Evolutionary conservation across 1,140 invertebrate genomes (phyloP).

Genomic region (Tribolium madens): DNA sequence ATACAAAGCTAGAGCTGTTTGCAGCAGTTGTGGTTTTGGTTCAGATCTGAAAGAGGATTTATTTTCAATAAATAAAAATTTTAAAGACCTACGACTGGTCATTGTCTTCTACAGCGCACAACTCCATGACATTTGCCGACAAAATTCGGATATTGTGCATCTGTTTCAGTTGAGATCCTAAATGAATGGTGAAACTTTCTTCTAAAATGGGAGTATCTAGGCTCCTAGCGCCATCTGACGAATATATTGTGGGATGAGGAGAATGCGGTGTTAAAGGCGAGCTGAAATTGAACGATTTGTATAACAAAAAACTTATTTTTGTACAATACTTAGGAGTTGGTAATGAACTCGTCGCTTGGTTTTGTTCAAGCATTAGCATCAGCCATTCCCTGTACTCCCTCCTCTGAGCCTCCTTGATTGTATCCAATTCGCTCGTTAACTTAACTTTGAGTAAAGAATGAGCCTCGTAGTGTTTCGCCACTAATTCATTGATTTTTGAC

Average conservation of each 20-base stretch:
- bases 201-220: conserved; percentile 72
- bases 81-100: conserved; percentile 67
- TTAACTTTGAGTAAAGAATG: conserved; percentile 78
- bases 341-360: conserved; percentile 70
- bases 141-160: conserved; percentile 97
- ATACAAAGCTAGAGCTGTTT: conserved; percentile 94
- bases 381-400: conserved; percentile 87
- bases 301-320: not conserved
- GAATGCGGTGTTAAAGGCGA: conserved; percentile 61
- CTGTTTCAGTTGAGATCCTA: conserved; percentile 97
- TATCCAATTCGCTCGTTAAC: conserved; percentile 80
- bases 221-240: conserved; percentile 45
- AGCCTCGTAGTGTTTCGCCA: conserved; percentile 83
- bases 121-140: conserved; percentile 86
- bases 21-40: conserved; percentile 83
- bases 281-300: conserved; percentile 49
- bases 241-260: not conserved
- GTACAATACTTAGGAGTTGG: conserved; percentile 67
- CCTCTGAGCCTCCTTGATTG: conserved; percentile 81
- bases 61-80: conserved; percentile 14
- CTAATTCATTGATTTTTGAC: conserved; percentile 80
- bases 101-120: conserved; percentile 78
- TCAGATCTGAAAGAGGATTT: conserved; percentile 66
- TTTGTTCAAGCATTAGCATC: conserved; percentile 78
- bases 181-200: conserved; percentile 97